Evolutionary conservation across 2,113 vertebrate species (phyloP), one percentile per base, ranked within the genome.

Genomic region (Cromileptes altivelis): DNA sequence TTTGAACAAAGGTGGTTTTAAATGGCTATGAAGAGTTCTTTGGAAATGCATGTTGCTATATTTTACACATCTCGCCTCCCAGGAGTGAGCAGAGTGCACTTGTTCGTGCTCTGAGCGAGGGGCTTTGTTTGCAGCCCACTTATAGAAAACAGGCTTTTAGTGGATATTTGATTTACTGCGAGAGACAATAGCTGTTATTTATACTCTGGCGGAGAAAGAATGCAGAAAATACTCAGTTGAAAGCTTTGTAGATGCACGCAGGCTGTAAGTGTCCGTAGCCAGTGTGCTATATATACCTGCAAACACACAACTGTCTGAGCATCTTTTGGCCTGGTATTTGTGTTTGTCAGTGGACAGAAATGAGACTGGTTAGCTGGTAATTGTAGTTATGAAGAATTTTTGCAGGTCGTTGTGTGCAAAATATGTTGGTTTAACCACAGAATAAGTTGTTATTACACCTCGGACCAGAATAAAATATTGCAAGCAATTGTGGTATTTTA

Each of bases 131-230:
- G 84, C 74, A 75, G 80, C 70, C 80, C 87, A 89, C 88, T 88
- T 84, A 71, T 8, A 40, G 81, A 80, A 88, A 89, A 82, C 78
- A 78, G 71, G 78, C 88, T 90, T 87, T 93, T 89, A 92, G 65
- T 63, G 78, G 75, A 86, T 58, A 42, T 75, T 78, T 78, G 73
- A 87, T 85, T 91, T 88, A 58, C 79, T 56, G 60, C 50, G 64
- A 73, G 82, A 89, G 80, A 91, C 88, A 90, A 89, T 89, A 65
- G 89, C 67, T 68, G 80, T 81, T 91, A 85, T 93, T 90, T 91
- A 75, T 83, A 88, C 83, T 72, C 70, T 25, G 63, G 23, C 21
- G 79, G 69, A 72, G 45, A 67, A 27, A 64, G 45, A 78, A 55
- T 5, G 58, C 52, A 45, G 53, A 71, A 76, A 83, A 85, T 53